Conservation (phyloP, 2,113 vertebrate genomes). For the Ptilorrhoa leucosticta region DNA sequence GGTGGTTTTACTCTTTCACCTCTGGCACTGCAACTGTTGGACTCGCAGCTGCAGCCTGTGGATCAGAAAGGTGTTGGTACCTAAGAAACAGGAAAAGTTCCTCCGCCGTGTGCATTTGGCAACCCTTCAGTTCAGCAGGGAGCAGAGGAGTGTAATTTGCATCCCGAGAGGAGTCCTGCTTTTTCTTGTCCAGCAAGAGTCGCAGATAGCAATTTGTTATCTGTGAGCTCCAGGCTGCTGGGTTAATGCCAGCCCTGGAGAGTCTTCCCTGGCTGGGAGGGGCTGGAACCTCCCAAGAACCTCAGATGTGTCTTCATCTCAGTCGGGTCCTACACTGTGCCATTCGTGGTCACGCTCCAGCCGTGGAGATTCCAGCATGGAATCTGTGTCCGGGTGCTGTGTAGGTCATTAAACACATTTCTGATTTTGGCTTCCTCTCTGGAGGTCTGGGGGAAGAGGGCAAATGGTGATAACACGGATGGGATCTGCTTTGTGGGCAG, state of each 20-base stretch:
- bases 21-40: neutral
- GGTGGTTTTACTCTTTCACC: neutral
- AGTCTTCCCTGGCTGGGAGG: neutral
- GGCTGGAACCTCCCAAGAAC: neutral
- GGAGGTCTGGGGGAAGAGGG: neutral
- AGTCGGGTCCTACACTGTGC: neutral
- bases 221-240: neutral
- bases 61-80: neutral
- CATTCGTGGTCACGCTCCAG: fast-evolving
- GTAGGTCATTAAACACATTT: neutral
- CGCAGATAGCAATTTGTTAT: neutral
- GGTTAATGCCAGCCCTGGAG: neutral
- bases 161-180: neutral
- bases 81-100: neutral
- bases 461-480: fast-evolving
- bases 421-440: neutral
- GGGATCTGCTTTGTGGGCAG: neutral
- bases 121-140: neutral
- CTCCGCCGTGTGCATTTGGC: neutral
- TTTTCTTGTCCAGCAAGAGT: neutral
- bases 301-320: neutral
- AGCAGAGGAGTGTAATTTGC: neutral
- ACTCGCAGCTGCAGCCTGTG: neutral
- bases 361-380: neutral
- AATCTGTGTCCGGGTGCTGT: neutral